Percentiles rank a stretch among this genome's conserved stretches.
Evolutionary conservation across 2,888 invertebrate genomes (phyloP).

Genomic region (Drosophila monieri): DNA sequence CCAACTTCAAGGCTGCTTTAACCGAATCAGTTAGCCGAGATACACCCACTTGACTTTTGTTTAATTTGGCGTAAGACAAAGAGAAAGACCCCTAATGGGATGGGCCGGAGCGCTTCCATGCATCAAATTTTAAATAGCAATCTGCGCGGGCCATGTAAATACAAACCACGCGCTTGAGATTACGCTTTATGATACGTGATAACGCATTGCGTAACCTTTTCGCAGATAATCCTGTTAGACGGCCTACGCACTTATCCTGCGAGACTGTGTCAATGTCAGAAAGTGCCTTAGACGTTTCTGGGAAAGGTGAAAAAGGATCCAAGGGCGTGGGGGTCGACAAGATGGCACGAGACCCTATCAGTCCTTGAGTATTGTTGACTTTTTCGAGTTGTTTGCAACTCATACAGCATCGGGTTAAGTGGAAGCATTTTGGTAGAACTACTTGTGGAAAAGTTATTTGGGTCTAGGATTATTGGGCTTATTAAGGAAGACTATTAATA

Average conservation of each 20-base stretch:
- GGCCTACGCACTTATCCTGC: constrained; percentile 46
- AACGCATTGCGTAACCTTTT: constrained; percentile 80
- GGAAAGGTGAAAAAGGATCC: constrained; percentile 40
- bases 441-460: not conserved
- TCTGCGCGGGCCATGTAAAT: constrained; percentile 68
- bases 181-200: constrained; percentile 80
- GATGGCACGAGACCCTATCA: constrained; percentile 10
- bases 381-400: constrained; percentile 42
- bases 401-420: not conserved
- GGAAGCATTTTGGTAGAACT: constrained; percentile 10
- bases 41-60: constrained; percentile 54
- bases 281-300: constrained; percentile 50
- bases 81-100: constrained; percentile 14
- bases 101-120: constrained; percentile 39
- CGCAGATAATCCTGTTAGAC: constrained; percentile 78
- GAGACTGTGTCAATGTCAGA: constrained; percentile 51
- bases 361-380: constrained; percentile 38
- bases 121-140: constrained; percentile 80
- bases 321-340: constrained; percentile 25
- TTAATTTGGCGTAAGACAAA: constrained; percentile 64
- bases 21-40: constrained; percentile 28
- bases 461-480: not conserved
- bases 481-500: not conserved
- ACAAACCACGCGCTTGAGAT: constrained; percentile 74
- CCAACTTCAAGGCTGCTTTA: constrained; percentile 59